phyloP scores from a whole-genome alignment of 2,888 invertebrate species.

The Heteromyza rotundicornis region DNA sequence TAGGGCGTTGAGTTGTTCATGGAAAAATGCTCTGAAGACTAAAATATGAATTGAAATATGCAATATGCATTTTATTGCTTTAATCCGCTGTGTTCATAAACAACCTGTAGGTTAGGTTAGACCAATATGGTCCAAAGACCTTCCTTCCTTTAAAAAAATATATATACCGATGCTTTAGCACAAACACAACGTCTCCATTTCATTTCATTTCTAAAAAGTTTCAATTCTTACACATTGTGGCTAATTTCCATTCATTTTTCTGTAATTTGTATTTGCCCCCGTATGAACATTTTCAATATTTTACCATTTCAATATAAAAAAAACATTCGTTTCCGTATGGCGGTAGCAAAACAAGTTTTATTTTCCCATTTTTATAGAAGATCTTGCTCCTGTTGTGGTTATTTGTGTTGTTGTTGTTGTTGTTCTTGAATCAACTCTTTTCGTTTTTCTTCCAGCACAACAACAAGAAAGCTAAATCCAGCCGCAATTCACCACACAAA shows the following conservation, averaged over 20 bases:
- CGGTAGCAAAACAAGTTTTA: slow-evolving; percentile 32
- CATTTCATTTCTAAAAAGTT: too few relatives aligned
- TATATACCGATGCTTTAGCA: too few relatives aligned
- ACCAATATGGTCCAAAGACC: too few relatives aligned
- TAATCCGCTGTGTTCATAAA: too few relatives aligned
- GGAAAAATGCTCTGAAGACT: too few relatives aligned
- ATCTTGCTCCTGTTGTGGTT: not conserved
- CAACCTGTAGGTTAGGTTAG: too few relatives aligned
- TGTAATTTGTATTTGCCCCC: not conserved
- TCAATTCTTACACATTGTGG: not conserved
- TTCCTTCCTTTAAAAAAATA: too few relatives aligned
- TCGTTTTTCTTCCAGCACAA: slow-evolving; percentile 1
- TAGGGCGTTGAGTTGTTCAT: too few relatives aligned
- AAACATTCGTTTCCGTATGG: slow-evolving; percentile 21
- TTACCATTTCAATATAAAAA: not conserved
- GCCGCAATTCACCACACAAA: not conserved
- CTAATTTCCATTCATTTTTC: not conserved
- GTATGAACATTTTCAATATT: not conserved
- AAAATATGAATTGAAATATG: too few relatives aligned
- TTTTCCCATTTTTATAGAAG: not conserved
- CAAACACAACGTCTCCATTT: too few relatives aligned
- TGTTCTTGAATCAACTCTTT: not conserved
- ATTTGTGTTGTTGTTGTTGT: not conserved
- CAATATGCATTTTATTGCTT: too few relatives aligned
- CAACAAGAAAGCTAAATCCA: too few relatives aligned